phyloP scores from a whole-genome alignment of 1,140 invertebrate genomes.

The Orussus abietinus region DNA sequence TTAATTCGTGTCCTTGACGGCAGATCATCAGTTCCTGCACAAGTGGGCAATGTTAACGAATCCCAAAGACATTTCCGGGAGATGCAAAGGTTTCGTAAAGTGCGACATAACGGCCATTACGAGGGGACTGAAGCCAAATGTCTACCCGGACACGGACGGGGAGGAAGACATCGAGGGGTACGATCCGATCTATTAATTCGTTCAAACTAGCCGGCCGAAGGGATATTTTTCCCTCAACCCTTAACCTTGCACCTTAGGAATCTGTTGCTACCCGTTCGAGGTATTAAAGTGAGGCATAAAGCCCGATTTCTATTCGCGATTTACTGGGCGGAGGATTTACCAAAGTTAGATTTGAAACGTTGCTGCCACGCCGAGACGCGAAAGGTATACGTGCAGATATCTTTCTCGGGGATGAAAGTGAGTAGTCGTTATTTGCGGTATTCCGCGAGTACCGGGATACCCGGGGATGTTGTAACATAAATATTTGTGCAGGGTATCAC shows the following conservation, averaged over 20 bases:
- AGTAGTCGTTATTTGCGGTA: constrained; percentile 23
- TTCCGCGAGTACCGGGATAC: too few species aligned
- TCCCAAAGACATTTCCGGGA: constrained; percentile 61
- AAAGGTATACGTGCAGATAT: constrained; percentile 62
- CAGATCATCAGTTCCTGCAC: constrained; percentile 75
- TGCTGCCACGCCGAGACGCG: too few species aligned
- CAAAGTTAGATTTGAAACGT: too few species aligned
- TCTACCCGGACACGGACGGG: constrained; percentile 57
- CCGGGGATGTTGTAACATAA: too few species aligned
- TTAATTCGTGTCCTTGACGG: constrained; percentile 4
- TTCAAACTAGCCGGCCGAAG: not conserved
- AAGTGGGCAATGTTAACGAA: constrained; percentile 76
- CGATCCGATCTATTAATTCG: constrained; percentile 23
- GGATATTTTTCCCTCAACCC: too few species aligned
- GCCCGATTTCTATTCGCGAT: constrained; percentile 63
- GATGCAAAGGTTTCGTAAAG: constrained; percentile 72
- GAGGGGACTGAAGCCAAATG: constrained; percentile 63
- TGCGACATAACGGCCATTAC: constrained; percentile 69
- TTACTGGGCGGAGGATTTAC: constrained; percentile 64
- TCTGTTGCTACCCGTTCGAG: constrained; percentile 64
- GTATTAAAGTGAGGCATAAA: constrained; percentile 56
- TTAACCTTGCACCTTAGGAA: constrained; percentile 55
- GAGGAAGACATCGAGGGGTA: constrained; percentile 75
- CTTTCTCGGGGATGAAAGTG: constrained; percentile 64
- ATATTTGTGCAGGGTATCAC: not conserved